Evolutionary conservation across 2,888 invertebrate genomes (phyloP).

Genomic region (Geophilus truncorum): DNA sequence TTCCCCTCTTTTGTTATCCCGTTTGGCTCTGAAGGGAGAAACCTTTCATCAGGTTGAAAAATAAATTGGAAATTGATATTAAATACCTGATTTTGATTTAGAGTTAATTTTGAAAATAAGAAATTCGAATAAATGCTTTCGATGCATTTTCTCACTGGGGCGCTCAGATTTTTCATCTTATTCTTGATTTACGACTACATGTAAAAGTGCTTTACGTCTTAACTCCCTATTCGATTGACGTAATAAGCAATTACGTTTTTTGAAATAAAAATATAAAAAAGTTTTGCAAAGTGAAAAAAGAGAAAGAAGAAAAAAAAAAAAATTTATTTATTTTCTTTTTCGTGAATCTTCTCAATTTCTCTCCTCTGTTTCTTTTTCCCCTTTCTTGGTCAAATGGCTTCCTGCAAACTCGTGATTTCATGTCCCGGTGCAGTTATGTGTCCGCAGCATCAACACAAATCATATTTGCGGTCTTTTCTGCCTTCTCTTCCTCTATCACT

Average conservation of each 20-base stretch:
- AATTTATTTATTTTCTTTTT: not conserved
- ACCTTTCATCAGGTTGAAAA: constrained; percentile 19
- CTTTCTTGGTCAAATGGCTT: constrained; percentile 19
- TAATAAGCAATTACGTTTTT: constrained; percentile 6
- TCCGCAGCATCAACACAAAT: constrained; percentile 25
- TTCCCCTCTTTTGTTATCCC: not conserved
- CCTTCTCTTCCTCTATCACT: constrained; percentile 27
- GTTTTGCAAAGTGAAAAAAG: not conserved
- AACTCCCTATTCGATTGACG: not conserved
- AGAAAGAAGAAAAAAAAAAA: not conserved
- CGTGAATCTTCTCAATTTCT: constrained; percentile 18
- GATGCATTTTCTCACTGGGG: not conserved
- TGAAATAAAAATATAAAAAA: not conserved
- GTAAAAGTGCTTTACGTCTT: constrained; percentile 1
- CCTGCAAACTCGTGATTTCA: constrained; percentile 24
- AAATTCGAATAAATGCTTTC: constrained; percentile 2
- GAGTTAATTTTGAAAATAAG: not conserved
- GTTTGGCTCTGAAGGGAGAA: not conserved
- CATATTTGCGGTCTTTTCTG: constrained; percentile 27
- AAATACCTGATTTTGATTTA: not conserved
- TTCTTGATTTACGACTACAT: constrained; percentile 21
- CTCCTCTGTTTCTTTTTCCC: not conserved
- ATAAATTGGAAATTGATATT: not conserved
- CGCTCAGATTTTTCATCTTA: constrained; percentile 1
- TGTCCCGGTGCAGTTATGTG: constrained; percentile 27